phyloP scores from a whole-genome alignment of 35 echinoderm and acorn worm genomes.

The Eucidaris tribuloides region DNA sequence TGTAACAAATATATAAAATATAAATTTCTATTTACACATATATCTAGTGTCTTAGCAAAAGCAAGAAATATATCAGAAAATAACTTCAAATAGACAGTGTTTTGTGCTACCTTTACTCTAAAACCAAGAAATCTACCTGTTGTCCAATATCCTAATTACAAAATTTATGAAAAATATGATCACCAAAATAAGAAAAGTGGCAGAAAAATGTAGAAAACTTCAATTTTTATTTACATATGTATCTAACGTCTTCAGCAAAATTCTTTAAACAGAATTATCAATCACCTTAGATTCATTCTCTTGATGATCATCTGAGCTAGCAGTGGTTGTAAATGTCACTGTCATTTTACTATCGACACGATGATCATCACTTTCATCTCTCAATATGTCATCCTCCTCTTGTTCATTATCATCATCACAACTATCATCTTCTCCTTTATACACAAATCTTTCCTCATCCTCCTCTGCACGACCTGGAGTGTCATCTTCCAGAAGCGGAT shows the following conservation, averaged over 20 bases:
- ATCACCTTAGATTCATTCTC: background rate
- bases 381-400: background rate
- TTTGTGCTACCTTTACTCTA: background rate
- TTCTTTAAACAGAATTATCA: background rate
- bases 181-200: background rate
- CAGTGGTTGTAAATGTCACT: background rate
- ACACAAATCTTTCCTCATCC: background rate
- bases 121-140: background rate
- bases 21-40: background rate
- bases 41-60: background rate
- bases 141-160: background rate
- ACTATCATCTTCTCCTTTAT: constrained; percentile 21
- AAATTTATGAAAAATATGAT: background rate
- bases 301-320: background rate
- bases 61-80: background rate
- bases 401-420: constrained; percentile 23
- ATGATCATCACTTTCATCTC: background rate
- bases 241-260: background rate
- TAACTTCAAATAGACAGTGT: background rate
- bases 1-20: no score
- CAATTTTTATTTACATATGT: background rate
- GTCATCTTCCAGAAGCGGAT: background rate
- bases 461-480: background rate
- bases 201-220: background rate
- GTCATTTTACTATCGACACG: background rate